phyloP scores from a whole-genome alignment of 1,140 invertebrate species.

The Schlechtendalia chinensis region DNA sequence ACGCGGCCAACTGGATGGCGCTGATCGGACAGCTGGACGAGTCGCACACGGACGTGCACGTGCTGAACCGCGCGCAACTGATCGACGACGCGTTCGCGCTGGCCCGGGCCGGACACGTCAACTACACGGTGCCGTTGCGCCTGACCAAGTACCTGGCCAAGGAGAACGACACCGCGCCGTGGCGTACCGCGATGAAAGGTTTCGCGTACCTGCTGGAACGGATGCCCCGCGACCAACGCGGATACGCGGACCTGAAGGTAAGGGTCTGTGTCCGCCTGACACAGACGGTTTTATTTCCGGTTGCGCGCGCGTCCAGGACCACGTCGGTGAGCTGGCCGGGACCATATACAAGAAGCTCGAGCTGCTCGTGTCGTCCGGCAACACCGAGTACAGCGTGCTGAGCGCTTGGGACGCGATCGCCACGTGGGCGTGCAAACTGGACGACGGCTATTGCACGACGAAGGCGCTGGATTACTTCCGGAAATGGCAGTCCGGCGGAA shows the following conservation, averaged over 20 bases:
- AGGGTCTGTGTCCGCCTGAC: no score
- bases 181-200: slow-evolving; percentile 67
- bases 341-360: neutral
- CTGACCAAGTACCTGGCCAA: slow-evolving; percentile 56
- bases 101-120: slow-evolving; percentile 59
- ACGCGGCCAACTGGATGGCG: slow-evolving; percentile 65
- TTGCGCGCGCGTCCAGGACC: neutral
- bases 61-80: slow-evolving; percentile 72
- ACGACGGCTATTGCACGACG: neutral
- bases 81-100: slow-evolving; percentile 80
- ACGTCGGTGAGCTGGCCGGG: neutral
- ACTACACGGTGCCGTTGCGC: slow-evolving; percentile 42
- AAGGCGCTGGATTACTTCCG: neutral
- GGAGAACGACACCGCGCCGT: slow-evolving; percentile 75
- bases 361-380: neutral
- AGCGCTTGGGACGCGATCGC: slow-evolving; percentile 4
- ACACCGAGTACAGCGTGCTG: neutral
- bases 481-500: neutral
- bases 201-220: slow-evolving; percentile 16
- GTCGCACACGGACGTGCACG: slow-evolving; percentile 57
- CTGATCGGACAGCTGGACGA: slow-evolving; percentile 61
- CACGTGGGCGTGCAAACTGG: neutral
- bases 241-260: slow-evolving; percentile 58
- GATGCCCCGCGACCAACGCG: slow-evolving; percentile 55
- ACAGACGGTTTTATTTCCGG: no score